Conservation (phyloP, 2,888 invertebrate species). For the Teinopalpus imperialis region DNA sequence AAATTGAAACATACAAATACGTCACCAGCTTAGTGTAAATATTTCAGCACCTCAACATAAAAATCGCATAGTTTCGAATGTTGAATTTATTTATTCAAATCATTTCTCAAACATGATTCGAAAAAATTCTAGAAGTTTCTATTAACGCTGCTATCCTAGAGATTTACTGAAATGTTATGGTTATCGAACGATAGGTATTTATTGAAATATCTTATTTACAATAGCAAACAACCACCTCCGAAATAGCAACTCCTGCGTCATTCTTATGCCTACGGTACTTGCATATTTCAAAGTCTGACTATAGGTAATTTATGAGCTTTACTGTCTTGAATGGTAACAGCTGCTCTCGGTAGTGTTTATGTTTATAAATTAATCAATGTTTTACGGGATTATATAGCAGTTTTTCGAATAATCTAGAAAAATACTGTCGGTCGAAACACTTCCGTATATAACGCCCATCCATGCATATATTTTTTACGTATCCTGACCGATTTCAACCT, state of each 20-base stretch:
- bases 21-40: no score
- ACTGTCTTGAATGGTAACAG: conserved; percentile 38
- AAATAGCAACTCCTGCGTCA: conserved; percentile 55
- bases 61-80: neutral
- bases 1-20: no score
- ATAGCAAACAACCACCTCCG: conserved; percentile 34
- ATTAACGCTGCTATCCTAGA: neutral
- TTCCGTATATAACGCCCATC: no score
- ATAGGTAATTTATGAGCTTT: conserved; percentile 38
- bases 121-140: neutral
- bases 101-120: no score
- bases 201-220: conserved; percentile 42
- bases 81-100: no score
- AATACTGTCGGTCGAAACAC: conserved; percentile 1
- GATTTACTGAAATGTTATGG: conserved; percentile 13
- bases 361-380: conserved; percentile 27
- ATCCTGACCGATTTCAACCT: no score
- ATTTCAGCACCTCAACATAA: no score
- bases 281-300: conserved; percentile 28
- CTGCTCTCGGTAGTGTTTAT: conserved; percentile 48
- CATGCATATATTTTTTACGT: no score
- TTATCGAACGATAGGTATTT: conserved; percentile 34
- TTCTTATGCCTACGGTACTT: conserved; percentile 38
- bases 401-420: conserved; percentile 26
- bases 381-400: conserved; percentile 10